Conservation (phyloP, 2,113 vertebrate genomes). For the Eubucco bourcierii region DNA sequence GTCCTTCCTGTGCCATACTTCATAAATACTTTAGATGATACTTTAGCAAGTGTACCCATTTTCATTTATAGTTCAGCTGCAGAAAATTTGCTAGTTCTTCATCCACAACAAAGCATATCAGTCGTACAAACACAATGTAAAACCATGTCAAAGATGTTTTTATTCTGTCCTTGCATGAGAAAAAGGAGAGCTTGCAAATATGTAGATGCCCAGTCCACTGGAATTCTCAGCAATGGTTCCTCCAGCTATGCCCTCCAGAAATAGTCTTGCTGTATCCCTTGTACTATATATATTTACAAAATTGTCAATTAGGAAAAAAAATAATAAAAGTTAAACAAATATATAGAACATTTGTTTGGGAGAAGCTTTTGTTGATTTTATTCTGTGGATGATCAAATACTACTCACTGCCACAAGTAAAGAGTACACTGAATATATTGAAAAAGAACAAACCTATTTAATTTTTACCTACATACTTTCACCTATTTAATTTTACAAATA, state of each 20-base stretch:
- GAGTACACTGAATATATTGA: not conserved
- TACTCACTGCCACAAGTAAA: not conserved
- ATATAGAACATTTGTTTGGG: not conserved
- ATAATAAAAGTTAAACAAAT: not conserved
- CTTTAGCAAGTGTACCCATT: not conserved
- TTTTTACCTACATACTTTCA: not conserved
- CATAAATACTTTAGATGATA: not conserved
- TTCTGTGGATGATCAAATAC: not conserved
- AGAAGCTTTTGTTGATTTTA: not conserved
- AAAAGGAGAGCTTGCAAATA: not conserved
- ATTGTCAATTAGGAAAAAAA: not conserved
- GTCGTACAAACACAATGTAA: not conserved
- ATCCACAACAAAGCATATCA: not conserved
- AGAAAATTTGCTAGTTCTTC: not conserved
- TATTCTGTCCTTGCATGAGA: not conserved
- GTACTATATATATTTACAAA: not conserved
- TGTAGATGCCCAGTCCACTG: not conserved
- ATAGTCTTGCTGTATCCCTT: not conserved
- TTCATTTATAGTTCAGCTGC: not conserved
- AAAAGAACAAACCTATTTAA: not conserved
- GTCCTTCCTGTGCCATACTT: too few species aligned
- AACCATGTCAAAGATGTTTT: not conserved
- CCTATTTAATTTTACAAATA: not conserved
- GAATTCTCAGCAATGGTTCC: not conserved
- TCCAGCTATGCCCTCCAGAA: not conserved